Evolutionary conservation across 2,113 vertebrate genomes (phyloP).

Genomic region (Vimba vimba): DNA sequence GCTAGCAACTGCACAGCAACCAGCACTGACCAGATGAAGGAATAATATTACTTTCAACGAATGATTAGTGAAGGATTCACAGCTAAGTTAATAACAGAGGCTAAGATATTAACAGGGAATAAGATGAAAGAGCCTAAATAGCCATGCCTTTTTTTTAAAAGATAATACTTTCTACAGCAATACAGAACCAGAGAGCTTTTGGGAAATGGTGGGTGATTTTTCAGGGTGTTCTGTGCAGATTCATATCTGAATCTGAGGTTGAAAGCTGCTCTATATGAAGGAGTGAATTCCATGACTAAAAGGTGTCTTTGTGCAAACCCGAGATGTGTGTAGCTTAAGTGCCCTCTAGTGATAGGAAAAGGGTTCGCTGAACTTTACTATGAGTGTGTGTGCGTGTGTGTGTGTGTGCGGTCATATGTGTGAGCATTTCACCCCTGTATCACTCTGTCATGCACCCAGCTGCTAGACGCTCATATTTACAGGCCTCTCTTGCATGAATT

Average conservation of each 20-base stretch:
- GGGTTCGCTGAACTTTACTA: conserved; percentile 8
- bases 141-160: neutral
- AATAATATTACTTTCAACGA: neutral
- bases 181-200: conserved; percentile 7
- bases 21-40: neutral
- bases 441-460: conserved; percentile 44
- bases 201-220: neutral
- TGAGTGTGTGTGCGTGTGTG: neutral
- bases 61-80: neutral
- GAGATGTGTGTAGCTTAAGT: conserved; percentile 66
- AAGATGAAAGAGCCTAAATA: neutral
- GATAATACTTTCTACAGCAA: conserved; percentile 25
- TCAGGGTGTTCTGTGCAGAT: conserved; percentile 14
- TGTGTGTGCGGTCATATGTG: neutral
- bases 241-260: conserved; percentile 38
- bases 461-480: conserved; percentile 53
- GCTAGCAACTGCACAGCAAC: no score
- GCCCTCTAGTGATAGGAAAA: conserved; percentile 75
- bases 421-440: conserved; percentile 33
- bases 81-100: neutral
- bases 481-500: conserved; percentile 38
- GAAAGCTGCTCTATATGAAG: conserved; percentile 33
- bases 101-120: neutral
- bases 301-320: conserved; percentile 7
- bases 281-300: conserved; percentile 16